Percentiles rank a stretch among this genome's conserved stretches.
Evolutionary conservation across 2,797 vertebrate genomes (phyloP).

Genomic region (Peromyscus aztecus): DNA sequence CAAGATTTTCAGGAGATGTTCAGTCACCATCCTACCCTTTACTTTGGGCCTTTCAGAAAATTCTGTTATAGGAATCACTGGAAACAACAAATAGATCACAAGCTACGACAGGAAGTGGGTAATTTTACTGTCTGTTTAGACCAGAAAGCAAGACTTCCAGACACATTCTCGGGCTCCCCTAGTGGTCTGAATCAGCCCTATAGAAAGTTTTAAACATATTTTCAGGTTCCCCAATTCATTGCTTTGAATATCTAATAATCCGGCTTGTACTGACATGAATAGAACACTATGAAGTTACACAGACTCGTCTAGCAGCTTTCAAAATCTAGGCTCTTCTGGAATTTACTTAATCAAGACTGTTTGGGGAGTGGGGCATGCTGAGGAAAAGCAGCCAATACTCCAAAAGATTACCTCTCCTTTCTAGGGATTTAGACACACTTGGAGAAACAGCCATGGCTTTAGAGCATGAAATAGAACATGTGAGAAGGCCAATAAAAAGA

Average conservation of each 20-base stretch:
- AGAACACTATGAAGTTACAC: neutral
- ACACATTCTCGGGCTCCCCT: neutral
- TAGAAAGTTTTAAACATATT: neutral
- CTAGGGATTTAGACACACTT: slow-evolving; percentile 58
- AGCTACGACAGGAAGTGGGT: neutral
- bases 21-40: neutral
- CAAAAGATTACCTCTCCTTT: slow-evolving; percentile 60
- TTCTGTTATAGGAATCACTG: neutral
- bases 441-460: slow-evolving; percentile 53
- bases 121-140: neutral
- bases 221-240: neutral
- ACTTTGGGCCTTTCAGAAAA: neutral
- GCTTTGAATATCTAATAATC: slow-evolving; percentile 38
- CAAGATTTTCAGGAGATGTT: neutral
- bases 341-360: slow-evolving; percentile 56
- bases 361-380: slow-evolving; percentile 19
- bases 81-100: slow-evolving; percentile 15
- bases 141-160: slow-evolving; percentile 29
- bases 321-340: slow-evolving; percentile 51
- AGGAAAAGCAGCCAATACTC: slow-evolving; percentile 11
- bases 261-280: neutral
- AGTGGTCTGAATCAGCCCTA: neutral
- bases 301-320: slow-evolving; percentile 43
- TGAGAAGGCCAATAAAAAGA: neutral
- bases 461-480: neutral